phyloP scores from a whole-genome alignment of 92 coral and sea anemone genomes.

The Bergia sp. region DNA sequence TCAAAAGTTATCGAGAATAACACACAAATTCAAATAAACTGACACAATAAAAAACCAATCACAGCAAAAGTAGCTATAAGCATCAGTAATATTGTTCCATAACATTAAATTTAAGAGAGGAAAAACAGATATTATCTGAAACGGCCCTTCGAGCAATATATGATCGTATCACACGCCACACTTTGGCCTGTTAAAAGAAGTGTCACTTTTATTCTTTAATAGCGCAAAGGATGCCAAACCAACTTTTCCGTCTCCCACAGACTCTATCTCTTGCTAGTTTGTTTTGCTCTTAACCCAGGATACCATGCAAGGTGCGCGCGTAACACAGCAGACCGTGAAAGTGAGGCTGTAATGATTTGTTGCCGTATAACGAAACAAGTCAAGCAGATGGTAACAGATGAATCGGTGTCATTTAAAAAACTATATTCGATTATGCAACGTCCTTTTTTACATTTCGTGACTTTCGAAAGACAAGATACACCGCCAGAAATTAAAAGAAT shows the following conservation, averaged over 20 bases:
- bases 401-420: not conserved
- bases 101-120: not conserved
- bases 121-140: not conserved
- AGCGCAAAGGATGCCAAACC: not conserved
- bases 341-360: slow-evolving; percentile 7
- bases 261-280: not conserved
- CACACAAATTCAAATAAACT: not conserved
- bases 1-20: not conserved
- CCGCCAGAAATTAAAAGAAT: not conserved
- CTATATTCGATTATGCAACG: not conserved
- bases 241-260: not conserved
- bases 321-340: not conserved
- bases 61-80: not conserved
- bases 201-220: not conserved
- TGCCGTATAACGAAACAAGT: not conserved
- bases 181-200: slow-evolving; percentile 3
- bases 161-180: slow-evolving; percentile 1
- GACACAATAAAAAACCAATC: not conserved
- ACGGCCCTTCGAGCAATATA: not conserved
- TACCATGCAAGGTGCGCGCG: not conserved
- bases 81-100: not conserved
- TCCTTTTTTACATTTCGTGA: not conserved
- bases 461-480: not conserved
- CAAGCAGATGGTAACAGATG: not conserved
- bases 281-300: not conserved